Conservation (phyloP, 2,888 invertebrate species). For the Eupithecia centaureata region DNA sequence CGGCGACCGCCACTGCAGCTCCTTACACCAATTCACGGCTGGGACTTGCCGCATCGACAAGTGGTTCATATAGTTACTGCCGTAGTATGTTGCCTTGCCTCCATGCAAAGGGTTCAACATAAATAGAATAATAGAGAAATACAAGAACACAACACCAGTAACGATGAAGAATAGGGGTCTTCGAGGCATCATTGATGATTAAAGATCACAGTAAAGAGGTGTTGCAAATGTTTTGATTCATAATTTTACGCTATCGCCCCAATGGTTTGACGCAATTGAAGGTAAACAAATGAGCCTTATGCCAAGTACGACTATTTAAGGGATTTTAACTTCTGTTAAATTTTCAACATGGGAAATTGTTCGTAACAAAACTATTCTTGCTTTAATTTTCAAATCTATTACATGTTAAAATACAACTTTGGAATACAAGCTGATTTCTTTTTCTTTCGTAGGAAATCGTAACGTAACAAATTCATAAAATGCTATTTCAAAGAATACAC, state of each 20-base stretch:
- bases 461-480: background rate
- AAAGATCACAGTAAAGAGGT: background rate
- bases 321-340: background rate
- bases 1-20: slow-evolving; percentile 75
- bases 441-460: background rate
- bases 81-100: slow-evolving; percentile 55
- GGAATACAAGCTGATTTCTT: background rate
- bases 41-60: slow-evolving; percentile 64
- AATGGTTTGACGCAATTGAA: background rate
- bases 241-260: slow-evolving; percentile 24
- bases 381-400: background rate
- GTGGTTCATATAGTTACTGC: slow-evolving; percentile 61
- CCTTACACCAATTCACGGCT: slow-evolving; percentile 80
- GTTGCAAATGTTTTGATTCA: slow-evolving; percentile 36
- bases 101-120: slow-evolving; percentile 72
- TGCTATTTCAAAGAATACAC: no score
- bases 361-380: background rate
- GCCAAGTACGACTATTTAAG: background rate
- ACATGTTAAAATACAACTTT: no score
- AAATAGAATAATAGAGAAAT: slow-evolving; percentile 74
- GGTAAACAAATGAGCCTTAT: background rate
- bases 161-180: slow-evolving; percentile 68
- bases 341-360: background rate
- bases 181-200: slow-evolving; percentile 61
- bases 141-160: slow-evolving; percentile 66